Evolutionary conservation across 37 sponge, comb jelly and placozoan genomes (phyloP).

Genomic region (Halichondria panicea): DNA sequence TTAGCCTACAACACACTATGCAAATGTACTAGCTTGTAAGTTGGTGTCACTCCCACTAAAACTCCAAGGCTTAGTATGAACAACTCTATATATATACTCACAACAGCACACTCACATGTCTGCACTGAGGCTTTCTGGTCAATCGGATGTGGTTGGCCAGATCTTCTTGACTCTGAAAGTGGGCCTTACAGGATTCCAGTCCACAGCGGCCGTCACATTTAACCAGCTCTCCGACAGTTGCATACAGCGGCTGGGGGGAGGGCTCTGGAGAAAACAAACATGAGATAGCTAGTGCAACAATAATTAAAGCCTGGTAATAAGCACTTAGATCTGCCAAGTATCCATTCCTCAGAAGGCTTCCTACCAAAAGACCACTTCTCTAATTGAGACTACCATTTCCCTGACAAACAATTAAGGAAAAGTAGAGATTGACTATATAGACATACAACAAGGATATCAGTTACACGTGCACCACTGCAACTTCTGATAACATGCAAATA

Average conservation of each 20-base stretch:
- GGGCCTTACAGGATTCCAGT: not conserved
- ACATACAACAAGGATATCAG: too few species aligned
- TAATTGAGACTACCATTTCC: not conserved
- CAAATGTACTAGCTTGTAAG: constrained; percentile 1
- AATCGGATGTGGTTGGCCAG: constrained; percentile 16
- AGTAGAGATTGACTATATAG: too few species aligned
- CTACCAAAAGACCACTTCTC: too few species aligned
- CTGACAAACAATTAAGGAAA: too few species aligned
- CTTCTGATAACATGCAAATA: too few species aligned
- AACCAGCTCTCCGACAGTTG: not conserved
- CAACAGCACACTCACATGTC: constrained; percentile 19
- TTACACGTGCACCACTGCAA: too few species aligned
- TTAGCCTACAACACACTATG: not conserved
- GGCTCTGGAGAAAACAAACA: not conserved
- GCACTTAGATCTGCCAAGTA: too few species aligned
- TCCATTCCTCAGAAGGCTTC: too few species aligned
- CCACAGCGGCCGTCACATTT: constrained; percentile 44
- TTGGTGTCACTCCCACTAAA: not conserved
- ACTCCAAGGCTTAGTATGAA: too few species aligned
- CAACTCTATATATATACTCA: not conserved
- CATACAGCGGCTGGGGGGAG: not conserved
- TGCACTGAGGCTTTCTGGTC: constrained; percentile 5
- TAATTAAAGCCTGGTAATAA: too few species aligned
- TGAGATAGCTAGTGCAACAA: too few species aligned
- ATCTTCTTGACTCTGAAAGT: constrained; percentile 4